Base-by-base conservation (phyloP, 1,140 invertebrate species). In the Neodiprion fabricii region DNA sequence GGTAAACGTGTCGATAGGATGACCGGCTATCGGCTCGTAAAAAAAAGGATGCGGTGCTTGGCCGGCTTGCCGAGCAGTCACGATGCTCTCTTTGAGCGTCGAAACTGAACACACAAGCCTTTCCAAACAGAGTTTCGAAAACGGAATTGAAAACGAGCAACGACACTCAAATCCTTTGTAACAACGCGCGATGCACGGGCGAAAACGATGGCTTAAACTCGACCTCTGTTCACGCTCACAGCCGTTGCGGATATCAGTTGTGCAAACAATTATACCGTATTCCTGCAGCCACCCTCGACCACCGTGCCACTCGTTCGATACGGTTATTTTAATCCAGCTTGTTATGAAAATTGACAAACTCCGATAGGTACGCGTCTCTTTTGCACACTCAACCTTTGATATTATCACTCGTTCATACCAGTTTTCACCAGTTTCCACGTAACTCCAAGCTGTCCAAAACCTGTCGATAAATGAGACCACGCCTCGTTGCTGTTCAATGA, bases 91-190 rank as follows among this genome's bases (percentile, higher is more conserved):
- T 61, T 61, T 61, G 5, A 61, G n/a, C 53, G 53, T 14, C 53
- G n/a, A 61, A 5, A 12, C 53, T 17, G 53, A 61, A 14, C 9
- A 12, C 53, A 61, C 53, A 61, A 12, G 53, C 53, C 53, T 61
- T 12, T 17, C 53, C 9, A 61, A 61, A 61, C n/a, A 61, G 53
- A 4, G 53, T 5, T 40, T 40, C n/a, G 53, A 61, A 61, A 61
- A 61, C 5, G n/a, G 53, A 61, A 61, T 61, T 61, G 53, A 61
- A 61, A 61, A 61, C 53, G 53, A 61, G 53, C n/a, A 17, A 9
- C 53, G 53, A 61, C n/a, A 61, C 53, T 61, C 53, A 17, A 61
- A 61, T 61, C 53, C 53, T 61, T 61, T 61, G 53, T 61, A 61
- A 61, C 53, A 17, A 61, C 53, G 11, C 53, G 53, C 28, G 28